Evolutionary conservation across 1,140 invertebrate genomes (phyloP).

Genomic region (Planococcus citri): DNA sequence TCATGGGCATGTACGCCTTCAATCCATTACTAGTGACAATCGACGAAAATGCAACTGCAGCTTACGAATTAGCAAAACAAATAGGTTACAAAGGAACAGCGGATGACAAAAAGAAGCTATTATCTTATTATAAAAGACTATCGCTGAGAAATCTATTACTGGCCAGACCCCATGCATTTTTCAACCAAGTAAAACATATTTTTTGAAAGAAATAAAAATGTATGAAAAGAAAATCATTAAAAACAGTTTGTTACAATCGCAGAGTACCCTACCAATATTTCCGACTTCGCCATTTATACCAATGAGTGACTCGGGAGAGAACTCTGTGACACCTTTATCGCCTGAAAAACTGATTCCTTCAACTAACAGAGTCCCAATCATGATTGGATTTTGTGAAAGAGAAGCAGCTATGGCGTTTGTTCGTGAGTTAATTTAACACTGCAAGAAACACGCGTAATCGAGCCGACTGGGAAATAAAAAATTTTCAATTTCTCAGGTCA

Average conservation of each 20-base stretch:
- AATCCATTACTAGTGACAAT: background rate
- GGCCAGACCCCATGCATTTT: no score
- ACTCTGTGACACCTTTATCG: background rate
- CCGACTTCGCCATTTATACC: no score
- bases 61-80: background rate
- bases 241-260: no score
- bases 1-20: conserved; percentile 9
- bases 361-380: background rate
- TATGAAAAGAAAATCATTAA: no score
- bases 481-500: no score
- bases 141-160: no score
- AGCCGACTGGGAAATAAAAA: no score
- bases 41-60: background rate
- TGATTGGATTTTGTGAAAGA: background rate
- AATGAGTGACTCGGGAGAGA: background rate
- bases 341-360: background rate
- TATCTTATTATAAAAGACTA: background rate
- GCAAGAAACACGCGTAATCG: no score
- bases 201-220: no score
- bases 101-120: background rate
- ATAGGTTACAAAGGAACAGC: background rate
- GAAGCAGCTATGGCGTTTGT: background rate
- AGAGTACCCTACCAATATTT: no score
- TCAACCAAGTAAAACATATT: no score
- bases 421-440: background rate